Evolutionary conservation across 2,113 vertebrate species (phyloP), one percentile per base, ranked within the genome.

Genomic region (Urocolius indicus): DNA sequence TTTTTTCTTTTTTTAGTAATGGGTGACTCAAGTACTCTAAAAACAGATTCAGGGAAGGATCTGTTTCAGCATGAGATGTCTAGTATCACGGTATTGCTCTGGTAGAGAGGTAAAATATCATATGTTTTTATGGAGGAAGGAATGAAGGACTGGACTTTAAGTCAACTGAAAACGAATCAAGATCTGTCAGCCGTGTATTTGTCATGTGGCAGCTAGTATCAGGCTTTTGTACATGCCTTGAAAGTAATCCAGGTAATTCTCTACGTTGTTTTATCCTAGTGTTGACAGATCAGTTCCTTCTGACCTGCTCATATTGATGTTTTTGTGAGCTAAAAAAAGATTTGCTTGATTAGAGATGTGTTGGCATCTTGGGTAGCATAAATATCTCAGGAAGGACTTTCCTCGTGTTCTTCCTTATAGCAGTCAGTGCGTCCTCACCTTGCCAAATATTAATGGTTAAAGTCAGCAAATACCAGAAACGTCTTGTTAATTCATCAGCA

Each of bases 201-300:
- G 29, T 63, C n/a, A 19, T 16, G 49, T 62, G 30, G 23, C 43
- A 72, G 7, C 62, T 67, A 62, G 29, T 36, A 34, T 55, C 34
- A 24, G 16, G 24, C 73, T 93, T 95, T 51, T 55, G 13, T 75
- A 29, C 5, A 15, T 84, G 55, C 57, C 45, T 91, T 91, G 87
- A 88, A 93, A 83, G n/a, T 76, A 57, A 51, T 84, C 67, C 67
- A 81, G 61, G 76, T 96, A 81, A 49, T 36, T 78, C 2, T 0
- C 65, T 93, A 38, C 3, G 5, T 61, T 88, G 41, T 84, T 92
- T 86, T 88, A 74, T 74, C 32, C 51, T 63, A 27, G 29, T 48
- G 82, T 76, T 94, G 84, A 90, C 55, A 55, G 68, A 55, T 88
- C 45, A 83, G 58, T 94, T 96, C 71, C 87, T 93, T 85, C 57